These are phyloP conservation scores for Turritopsis dohrnii DNA, from an alignment of 30 jellyfish, hydroid and myxozoan species.

Conservation along the genomic window DNA sequence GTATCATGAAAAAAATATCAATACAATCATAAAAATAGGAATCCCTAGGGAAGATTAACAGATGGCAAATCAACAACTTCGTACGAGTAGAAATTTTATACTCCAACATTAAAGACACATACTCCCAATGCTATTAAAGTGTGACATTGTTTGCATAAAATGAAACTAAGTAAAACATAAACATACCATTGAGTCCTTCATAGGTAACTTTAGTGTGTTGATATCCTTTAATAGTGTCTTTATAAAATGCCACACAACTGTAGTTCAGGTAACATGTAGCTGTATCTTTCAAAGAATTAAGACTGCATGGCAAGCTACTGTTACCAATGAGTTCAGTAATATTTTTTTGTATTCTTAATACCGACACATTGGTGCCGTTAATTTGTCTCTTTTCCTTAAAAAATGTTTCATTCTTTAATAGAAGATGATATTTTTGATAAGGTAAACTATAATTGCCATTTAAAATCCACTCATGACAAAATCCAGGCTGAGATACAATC, in stretches of 20 bases:
- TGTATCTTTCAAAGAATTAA: not conserved
- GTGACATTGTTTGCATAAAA: too few species aligned
- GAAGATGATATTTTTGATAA: not conserved
- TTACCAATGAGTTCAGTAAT: not conserved
- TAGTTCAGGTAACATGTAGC: not conserved
- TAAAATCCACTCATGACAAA: not conserved
- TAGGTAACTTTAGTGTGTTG: not conserved
- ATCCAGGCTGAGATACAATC: not conserved
- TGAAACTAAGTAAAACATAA: not conserved
- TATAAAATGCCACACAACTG: not conserved
- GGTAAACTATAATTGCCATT: not conserved
- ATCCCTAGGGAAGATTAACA: too few species aligned
- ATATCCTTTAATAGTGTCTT: not conserved
- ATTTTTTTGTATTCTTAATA: not conserved
- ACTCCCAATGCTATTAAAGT: not conserved
- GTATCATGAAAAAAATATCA: too few species aligned
- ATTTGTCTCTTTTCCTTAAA: not conserved
- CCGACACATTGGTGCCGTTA: not conserved
- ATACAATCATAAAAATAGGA: too few species aligned
- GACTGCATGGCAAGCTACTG: not conserved
- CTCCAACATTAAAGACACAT: not conserved
- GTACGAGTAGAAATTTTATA: too few species aligned
- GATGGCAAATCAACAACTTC: too few species aligned
- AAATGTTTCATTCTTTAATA: not conserved
- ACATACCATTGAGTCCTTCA: not conserved